A percentile compares a stretch with the other conserved stretches of the same genome.
Conservation (phyloP, 1,140 invertebrate species). For the Achroia grisella region DNA sequence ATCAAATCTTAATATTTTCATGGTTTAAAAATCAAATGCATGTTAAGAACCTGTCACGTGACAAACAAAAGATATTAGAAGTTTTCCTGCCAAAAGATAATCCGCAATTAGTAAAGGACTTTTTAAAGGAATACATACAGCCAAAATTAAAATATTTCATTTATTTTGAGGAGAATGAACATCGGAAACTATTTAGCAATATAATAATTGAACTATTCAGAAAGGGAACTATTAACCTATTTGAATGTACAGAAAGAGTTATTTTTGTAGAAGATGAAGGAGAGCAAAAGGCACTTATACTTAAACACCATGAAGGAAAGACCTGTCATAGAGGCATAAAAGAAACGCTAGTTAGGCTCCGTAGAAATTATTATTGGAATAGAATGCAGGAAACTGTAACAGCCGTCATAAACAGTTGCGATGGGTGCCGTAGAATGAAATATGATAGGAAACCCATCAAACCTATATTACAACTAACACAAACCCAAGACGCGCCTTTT, state of each 20-base stretch:
- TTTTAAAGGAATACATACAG: slow-evolving; percentile 19
- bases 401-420: slow-evolving; percentile 15
- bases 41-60: slow-evolving; percentile 12
- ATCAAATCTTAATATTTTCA: slow-evolving; percentile 22
- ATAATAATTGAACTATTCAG: slow-evolving; percentile 16
- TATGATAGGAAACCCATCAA: slow-evolving; percentile 16
- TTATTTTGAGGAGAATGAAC: slow-evolving; percentile 16
- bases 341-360: background rate
- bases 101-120: slow-evolving; percentile 14
- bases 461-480: slow-evolving; percentile 13
- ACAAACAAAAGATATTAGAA: slow-evolving; percentile 19
- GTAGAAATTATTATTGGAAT: slow-evolving; percentile 13
- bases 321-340: slow-evolving; percentile 11
- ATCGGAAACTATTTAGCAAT: slow-evolving; percentile 14
- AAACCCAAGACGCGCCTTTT: slow-evolving; percentile 16
- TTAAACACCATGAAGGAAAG: slow-evolving; percentile 21
- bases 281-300: slow-evolving; percentile 11
- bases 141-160: slow-evolving; percentile 23
- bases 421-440: slow-evolving; percentile 12
- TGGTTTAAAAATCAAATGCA: slow-evolving; percentile 12
- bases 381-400: slow-evolving; percentile 15
- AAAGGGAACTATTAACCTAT: slow-evolving; percentile 14
- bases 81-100: slow-evolving; percentile 15
- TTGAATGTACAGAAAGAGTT: slow-evolving; percentile 22
- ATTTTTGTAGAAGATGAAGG: slow-evolving; percentile 5